Evolutionary conservation across 2,113 vertebrate species (phyloP).

Genomic region (Cottus gobio): DNA sequence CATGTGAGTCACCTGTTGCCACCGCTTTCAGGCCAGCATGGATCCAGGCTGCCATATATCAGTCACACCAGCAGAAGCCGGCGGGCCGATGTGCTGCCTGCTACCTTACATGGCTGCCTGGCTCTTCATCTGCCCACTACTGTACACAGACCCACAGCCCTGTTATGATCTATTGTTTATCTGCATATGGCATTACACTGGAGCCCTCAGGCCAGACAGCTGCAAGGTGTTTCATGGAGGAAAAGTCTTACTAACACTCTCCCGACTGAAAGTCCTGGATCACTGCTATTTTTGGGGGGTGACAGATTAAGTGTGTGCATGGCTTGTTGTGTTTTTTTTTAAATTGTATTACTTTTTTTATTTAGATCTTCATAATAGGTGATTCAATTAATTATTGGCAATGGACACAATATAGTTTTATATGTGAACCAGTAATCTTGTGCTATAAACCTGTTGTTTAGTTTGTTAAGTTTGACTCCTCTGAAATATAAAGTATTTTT

Average conservation of each 20-base stretch:
- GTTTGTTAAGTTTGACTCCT: neutral
- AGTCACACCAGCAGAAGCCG: slow-evolving; percentile 58
- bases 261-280: neutral
- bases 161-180: slow-evolving; percentile 74
- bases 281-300: slow-evolving; percentile 10
- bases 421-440: neutral
- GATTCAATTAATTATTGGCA: neutral
- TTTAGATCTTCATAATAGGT: neutral
- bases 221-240: slow-evolving; percentile 50
- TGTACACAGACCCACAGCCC: slow-evolving; percentile 71
- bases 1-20: slow-evolving; percentile 72
- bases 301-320: slow-evolving; percentile 13
- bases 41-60: slow-evolving; percentile 57
- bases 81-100: slow-evolving; percentile 54
- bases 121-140: slow-evolving; percentile 70
- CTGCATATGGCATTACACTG: slow-evolving; percentile 61
- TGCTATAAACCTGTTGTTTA: neutral
- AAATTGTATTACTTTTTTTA: neutral
- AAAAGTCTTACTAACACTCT: slow-evolving; percentile 34
- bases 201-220: slow-evolving; percentile 39
- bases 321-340: neutral
- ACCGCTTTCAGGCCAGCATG: slow-evolving; percentile 15
- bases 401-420: neutral
- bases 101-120: slow-evolving; percentile 80
- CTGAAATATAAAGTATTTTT: neutral